Evolutionary conservation across 1,140 invertebrate genomes (phyloP).

Genomic region (Mamestra configurata): DNA sequence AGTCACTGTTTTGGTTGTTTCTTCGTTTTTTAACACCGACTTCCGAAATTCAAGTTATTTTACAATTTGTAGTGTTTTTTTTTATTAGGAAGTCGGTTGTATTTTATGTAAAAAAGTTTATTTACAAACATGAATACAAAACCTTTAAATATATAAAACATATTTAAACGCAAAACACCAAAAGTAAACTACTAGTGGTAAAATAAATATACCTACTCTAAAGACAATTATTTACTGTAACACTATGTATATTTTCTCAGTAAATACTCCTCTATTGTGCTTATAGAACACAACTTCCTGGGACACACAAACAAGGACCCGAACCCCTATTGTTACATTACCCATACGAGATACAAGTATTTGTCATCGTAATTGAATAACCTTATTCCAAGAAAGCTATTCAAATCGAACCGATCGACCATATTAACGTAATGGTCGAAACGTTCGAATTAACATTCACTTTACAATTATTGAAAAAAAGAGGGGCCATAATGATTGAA

Average conservation of each 20-base stretch:
- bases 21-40: too few species aligned
- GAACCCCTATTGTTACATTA: slow-evolving; percentile 28
- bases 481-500: background rate
- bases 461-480: too few species aligned
- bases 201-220: background rate
- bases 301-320: slow-evolving; percentile 9
- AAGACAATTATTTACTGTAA: background rate
- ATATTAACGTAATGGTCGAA: slow-evolving; percentile 12
- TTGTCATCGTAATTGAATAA: slow-evolving; percentile 39
- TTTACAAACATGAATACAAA: too few species aligned
- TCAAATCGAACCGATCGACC: slow-evolving; percentile 1
- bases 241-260: slow-evolving; percentile 7
- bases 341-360: slow-evolving; percentile 21
- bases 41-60: too few species aligned
- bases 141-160: too few species aligned
- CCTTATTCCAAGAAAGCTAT: slow-evolving; percentile 16
- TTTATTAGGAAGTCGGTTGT: too few species aligned
- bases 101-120: too few species aligned
- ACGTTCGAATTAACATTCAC: too few species aligned
- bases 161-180: background rate
- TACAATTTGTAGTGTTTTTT: too few species aligned
- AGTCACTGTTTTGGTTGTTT: too few species aligned
- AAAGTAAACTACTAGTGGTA: too few species aligned
- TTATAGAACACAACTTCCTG: slow-evolving; percentile 3
- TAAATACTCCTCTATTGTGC: background rate